A percentile compares a stretch with the other conserved stretches of the same genome.
phyloP scores from a whole-genome alignment of 2,888 invertebrate genomes.

The Trissolcus brochymenae region DNA sequence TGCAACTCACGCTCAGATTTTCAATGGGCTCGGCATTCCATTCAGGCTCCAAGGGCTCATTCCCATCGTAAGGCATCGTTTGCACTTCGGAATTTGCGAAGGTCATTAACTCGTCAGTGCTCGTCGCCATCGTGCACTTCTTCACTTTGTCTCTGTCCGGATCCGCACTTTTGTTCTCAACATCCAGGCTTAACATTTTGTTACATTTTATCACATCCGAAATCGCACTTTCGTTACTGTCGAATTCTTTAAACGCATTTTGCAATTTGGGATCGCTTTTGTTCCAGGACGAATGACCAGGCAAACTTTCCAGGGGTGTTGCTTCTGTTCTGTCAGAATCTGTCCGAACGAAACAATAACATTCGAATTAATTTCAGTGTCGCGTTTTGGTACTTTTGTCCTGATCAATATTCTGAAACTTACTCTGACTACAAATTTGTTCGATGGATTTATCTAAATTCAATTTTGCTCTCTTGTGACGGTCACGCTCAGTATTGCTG shows the following conservation, averaged over 20 bases:
- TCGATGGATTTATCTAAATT: slow-evolving; percentile 54
- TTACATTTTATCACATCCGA: slow-evolving; percentile 1
- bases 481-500: slow-evolving; percentile 68
- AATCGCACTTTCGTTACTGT: not conserved
- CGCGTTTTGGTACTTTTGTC: not conserved
- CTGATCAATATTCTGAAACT: not conserved
- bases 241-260: slow-evolving; percentile 20
- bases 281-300: slow-evolving; percentile 61
- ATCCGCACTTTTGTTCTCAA: not conserved
- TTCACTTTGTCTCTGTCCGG: not conserved
- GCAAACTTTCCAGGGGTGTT: slow-evolving; percentile 70
- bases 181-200: not conserved
- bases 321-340: slow-evolving; percentile 66
- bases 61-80: slow-evolving; percentile 67
- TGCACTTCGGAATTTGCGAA: slow-evolving; percentile 71
- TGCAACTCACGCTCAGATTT: slow-evolving; percentile 70
- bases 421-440: slow-evolving; percentile 52
- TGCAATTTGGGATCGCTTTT: slow-evolving; percentile 33
- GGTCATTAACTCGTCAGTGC: slow-evolving; percentile 67
- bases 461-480: slow-evolving; percentile 66
- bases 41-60: slow-evolving; percentile 67
- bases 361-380: not conserved
- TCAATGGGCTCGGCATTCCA: slow-evolving; percentile 69
- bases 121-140: slow-evolving; percentile 69
- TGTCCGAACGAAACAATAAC: slow-evolving; percentile 21